Base-by-base conservation (phyloP, 2,797 vertebrate genomes). In the Menidia menidia region DNA sequence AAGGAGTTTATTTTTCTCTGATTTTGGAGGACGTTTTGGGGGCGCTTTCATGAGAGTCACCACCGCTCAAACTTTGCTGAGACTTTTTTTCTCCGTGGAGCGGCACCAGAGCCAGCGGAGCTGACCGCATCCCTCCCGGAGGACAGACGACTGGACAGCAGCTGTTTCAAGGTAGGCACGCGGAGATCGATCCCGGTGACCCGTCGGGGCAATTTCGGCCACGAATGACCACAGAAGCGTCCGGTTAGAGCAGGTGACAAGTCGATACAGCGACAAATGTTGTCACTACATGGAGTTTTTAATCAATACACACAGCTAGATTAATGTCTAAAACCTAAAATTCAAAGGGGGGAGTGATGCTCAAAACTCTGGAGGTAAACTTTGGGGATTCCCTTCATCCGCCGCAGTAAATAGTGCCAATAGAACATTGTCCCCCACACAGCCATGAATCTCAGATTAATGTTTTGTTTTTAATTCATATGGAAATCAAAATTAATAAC, bases 161-260 rank as follows among this genome's bases (percentile, higher is more conserved):
- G 87, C 92, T 90, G 88, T 84, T 90, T 87, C 88, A 95, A 94
- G 94, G 94, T 95, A 94, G 65, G 88, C 32, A 66, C 64, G 57
- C 57, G 6, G 30, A 32, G 63, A 45, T 63, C 64, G 3, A 61
- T 32, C 64, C 14, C 32, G 45, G 45, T 10, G 68, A 73, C 43
- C 33, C 12, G 43, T 25, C 60, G 47, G 67, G 44, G 15, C 64
- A 60, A 63, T 39, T 4, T 6, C 44, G 25, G n/a, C 47, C 32
- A 64, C 54, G 4, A 1, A 33, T 48, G 58, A 16, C 32, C 47
- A 35, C 41, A 47, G 11, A 52, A 51, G 30, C 18, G 30, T 50
- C 1, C 6, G 12, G 25, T 73, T 0, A 6, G 1, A 58, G 0
- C 15, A 18, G 15, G 15, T 10, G 14, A 12, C 18, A 50, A 2